phyloP scores from a whole-genome alignment of 2,113 vertebrate genomes.

The Delphinus delphis region DNA sequence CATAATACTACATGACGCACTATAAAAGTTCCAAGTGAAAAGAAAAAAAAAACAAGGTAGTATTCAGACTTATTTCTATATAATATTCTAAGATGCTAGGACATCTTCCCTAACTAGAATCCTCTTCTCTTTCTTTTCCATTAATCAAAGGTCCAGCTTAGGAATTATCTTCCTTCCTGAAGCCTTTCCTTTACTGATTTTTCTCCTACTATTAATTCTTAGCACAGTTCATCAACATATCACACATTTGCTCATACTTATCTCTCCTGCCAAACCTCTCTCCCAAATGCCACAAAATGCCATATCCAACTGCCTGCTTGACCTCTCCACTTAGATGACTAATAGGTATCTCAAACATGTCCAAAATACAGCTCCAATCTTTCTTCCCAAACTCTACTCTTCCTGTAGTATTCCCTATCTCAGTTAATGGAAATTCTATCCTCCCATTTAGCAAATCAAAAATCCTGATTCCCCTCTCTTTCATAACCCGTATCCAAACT shows the following conservation, averaged over 20 bases:
- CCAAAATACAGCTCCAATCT: not conserved
- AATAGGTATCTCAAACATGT: not conserved
- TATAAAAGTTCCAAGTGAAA: not conserved
- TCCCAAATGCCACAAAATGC: not conserved
- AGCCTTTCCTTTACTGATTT: not conserved
- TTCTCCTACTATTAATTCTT: not conserved
- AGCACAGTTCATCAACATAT: not conserved
- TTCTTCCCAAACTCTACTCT: not conserved
- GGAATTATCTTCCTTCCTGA: conserved; percentile 7
- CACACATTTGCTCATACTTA: not conserved
- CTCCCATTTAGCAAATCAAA: not conserved
- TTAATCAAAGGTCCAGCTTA: not conserved
- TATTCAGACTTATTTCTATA: conserved; percentile 14
- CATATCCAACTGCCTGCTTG: not conserved
- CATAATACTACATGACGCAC: not conserved
- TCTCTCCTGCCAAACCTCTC: not conserved
- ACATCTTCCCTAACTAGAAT: not conserved
- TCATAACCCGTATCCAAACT: not conserved
- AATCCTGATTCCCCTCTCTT: not conserved
- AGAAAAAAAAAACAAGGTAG: not conserved
- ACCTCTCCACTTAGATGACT: not conserved
- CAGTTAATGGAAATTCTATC: not conserved
- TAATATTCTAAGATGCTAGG: not conserved
- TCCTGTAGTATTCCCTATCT: not conserved
- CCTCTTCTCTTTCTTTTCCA: not conserved